A percentile compares a stretch with the other conserved stretches of the same genome.
phyloP scores from a whole-genome alignment of 2,113 vertebrate species.

The Pelobates fuscus region DNA sequence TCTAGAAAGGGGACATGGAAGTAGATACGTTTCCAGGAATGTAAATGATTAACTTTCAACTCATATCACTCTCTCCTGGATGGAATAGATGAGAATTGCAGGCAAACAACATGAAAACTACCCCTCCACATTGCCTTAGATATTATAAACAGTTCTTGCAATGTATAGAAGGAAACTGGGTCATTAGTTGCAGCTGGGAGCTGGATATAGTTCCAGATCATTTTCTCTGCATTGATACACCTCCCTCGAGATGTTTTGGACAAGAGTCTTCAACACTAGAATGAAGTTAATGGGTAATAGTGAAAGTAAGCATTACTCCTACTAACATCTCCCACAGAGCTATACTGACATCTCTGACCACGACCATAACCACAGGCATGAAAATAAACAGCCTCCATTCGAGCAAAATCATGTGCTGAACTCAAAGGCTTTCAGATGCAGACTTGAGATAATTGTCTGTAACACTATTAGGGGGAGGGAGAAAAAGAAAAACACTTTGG shows the following conservation, averaged over 20 bases:
- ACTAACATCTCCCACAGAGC: constrained; percentile 53
- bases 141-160: constrained; percentile 3
- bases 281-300: constrained; percentile 41
- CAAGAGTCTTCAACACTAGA: constrained; percentile 8
- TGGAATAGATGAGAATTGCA: no score
- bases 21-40: no score
- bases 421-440: constrained; percentile 37
- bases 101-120: background rate
- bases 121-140: background rate
- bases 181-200: constrained; percentile 26
- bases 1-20: no score
- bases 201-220: constrained; percentile 22
- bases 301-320: constrained; percentile 52
- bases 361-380: constrained; percentile 57
- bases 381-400: constrained; percentile 58
- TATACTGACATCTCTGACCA: constrained; percentile 54
- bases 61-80: no score
- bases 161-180: constrained; percentile 14
- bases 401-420: constrained; percentile 44
- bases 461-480: constrained; percentile 10
- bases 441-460: constrained; percentile 34
- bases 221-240: constrained; percentile 11
- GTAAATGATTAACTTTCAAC: no score
- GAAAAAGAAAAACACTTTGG: constrained; percentile 8
- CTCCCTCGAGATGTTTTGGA: constrained; percentile 5